Evolutionary conservation across 2,113 vertebrate genomes (phyloP).

Genomic region (Melanocharis versteri): DNA sequence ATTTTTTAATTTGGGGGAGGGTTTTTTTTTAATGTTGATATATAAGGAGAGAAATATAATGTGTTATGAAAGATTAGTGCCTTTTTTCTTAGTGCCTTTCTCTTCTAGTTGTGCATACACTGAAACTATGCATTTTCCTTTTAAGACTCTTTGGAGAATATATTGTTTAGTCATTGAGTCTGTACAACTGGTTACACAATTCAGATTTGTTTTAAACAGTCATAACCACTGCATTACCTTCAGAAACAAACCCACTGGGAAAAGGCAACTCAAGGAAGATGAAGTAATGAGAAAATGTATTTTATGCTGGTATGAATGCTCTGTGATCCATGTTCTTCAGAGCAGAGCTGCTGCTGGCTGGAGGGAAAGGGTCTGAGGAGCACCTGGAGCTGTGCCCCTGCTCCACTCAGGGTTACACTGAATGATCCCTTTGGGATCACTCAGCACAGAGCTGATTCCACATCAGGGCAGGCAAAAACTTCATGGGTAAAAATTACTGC

Average conservation of each 20-base stretch:
- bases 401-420: fast-evolving
- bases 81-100: background rate
- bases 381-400: background rate
- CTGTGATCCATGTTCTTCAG: background rate
- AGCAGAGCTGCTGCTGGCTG: background rate
- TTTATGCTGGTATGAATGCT: background rate
- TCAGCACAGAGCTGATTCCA: background rate
- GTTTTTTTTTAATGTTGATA: background rate
- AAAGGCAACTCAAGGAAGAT: background rate
- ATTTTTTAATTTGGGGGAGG: background rate
- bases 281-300: background rate
- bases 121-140: background rate
- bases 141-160: background rate
- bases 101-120: background rate
- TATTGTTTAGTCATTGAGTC: background rate
- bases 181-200: background rate
- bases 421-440: background rate
- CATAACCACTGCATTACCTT: background rate
- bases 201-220: background rate
- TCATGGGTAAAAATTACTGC: background rate
- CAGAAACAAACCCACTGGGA: background rate
- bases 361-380: background rate
- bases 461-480: background rate
- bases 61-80: background rate
- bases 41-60: background rate